Base-by-base conservation (phyloP, 2,888 invertebrate species). In the Augochlorella aurata region DNA sequence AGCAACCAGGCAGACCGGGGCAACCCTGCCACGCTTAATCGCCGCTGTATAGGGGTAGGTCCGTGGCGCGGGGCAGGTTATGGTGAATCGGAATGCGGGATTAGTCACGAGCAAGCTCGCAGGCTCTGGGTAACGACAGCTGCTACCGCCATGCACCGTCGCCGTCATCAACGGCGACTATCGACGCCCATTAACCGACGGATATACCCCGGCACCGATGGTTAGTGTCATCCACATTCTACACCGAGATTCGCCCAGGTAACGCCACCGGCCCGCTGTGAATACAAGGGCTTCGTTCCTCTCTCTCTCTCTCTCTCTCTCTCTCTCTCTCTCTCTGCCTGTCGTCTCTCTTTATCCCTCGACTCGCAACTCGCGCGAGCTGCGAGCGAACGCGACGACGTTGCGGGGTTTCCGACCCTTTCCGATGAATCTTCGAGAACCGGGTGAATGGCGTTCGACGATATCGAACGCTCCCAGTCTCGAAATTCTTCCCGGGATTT, bases 71-170 rank as follows among this genome's bases (percentile, higher is more conserved):
- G 84, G 83, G 85, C 81, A 84, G 84, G 88, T 85, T 88, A 86
- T 88, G 89, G 89, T 88, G 89, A 91, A 92, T 92, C 90, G 91
- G 92, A 90, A 90, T 91, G 88, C 90, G 87, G 89, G 92, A 92
- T 92, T 92, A 92, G 92, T 92, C 92, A 92, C 90, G 92, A 88
- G 89, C 89, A 87, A 90, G 90, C 89, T 89, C 85, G 89, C 87
- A 58, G 54, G 54, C 87, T 87, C 89, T 91, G 92, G 92, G 91
- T 91, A 92, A 92, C 91, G 91, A 92, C 92, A 92, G 92, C 91
- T 92, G 92, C 90, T 91, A 88, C 89, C 86, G 84, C 85, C 85
- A 85, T 88, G 85, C 86, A 83, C 87, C 85, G 79, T 74, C 78
- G 70, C 61, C 85, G 88, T 85, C 88, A 84, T 87, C 83, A 85